Base-by-base conservation (phyloP, 1,140 invertebrate genomes). In the Nasonia vitripennis region DNA sequence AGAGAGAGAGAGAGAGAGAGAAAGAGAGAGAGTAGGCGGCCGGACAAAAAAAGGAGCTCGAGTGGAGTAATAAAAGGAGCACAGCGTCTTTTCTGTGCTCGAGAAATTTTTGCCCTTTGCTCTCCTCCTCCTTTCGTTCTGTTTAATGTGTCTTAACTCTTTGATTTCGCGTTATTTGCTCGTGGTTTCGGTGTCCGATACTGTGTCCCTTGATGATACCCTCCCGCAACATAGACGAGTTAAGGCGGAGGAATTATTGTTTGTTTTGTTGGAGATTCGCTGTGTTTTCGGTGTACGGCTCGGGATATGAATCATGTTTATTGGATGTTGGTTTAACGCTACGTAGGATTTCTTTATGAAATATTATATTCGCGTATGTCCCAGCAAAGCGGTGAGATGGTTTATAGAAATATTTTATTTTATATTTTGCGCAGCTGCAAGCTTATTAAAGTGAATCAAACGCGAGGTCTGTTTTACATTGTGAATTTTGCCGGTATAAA, bases 161-260 rank as follows among this genome's bases (percentile, higher is more conserved):
- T 74, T 74, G 73, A 74, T 74, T 74, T 74, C 73, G 9, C 73
- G 17, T 74, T 74, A 17, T 74, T 74, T 74, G 73, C 34, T 74
- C 73, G 27, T 20, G 41, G n/a, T 51, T 27, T 48, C 23, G 41
- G 23, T 51, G 17, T 7, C 17, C 41, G 51, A 55, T 55, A 17
- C 17, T 55, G 55, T n/a, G 55, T 62, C 55, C 55, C 55, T n/a
- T n/a, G 55, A 20, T 20, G 17, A 62, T 62, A 62, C 55, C 20
- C 55, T 62, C 55, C 55, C 55, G 55, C 34, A 37, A 37, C 27
- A 27, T 7, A 20, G 17, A 62, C 55, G 14, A 17, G 20, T 62
- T 1, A 20, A 62, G 20, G 5, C 17, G 4, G 20, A 62, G 20
- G 20, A 7, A 62, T 62, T 20, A 20, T 7, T 20, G 55, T 62